Conservation (phyloP, 2,113 vertebrate genomes). For the Ochotona curzoniae region DNA sequence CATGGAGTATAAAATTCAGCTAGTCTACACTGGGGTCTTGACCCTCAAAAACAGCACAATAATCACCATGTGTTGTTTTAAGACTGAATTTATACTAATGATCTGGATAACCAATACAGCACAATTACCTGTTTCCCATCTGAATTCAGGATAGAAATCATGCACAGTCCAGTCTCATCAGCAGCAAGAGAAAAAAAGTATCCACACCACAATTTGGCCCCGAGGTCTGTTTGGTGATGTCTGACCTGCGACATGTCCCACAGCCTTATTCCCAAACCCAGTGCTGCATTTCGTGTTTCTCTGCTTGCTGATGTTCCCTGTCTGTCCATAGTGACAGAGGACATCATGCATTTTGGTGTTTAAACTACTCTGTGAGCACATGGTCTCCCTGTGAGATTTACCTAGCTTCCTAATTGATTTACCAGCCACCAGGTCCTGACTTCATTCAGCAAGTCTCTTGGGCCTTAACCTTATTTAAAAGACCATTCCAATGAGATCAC, state of each 20-base stretch:
- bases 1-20: background rate
- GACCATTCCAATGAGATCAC: background rate
- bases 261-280: background rate
- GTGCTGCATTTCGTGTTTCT: slow-evolving; percentile 16
- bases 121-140: background rate
- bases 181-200: background rate
- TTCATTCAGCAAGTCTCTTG: background rate
- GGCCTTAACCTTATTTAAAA: slow-evolving; percentile 20
- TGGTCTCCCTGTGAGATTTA: slow-evolving; percentile 23
- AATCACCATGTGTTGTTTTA: background rate
- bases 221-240: background rate
- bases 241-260: background rate
- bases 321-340: background rate
- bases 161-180: background rate
- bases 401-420: slow-evolving; percentile 47
- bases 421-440: background rate
- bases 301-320: background rate
- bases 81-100: background rate
- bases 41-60: background rate
- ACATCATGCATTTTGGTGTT: slow-evolving; percentile 20
- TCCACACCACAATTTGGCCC: background rate
- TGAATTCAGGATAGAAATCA: slow-evolving; percentile 12
- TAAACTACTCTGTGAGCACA: background rate
- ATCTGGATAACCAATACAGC: background rate
- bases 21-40: background rate